Evolutionary conservation across 2,888 invertebrate species (phyloP).

Genomic region (Scaptomyza caliginosa): DNA sequence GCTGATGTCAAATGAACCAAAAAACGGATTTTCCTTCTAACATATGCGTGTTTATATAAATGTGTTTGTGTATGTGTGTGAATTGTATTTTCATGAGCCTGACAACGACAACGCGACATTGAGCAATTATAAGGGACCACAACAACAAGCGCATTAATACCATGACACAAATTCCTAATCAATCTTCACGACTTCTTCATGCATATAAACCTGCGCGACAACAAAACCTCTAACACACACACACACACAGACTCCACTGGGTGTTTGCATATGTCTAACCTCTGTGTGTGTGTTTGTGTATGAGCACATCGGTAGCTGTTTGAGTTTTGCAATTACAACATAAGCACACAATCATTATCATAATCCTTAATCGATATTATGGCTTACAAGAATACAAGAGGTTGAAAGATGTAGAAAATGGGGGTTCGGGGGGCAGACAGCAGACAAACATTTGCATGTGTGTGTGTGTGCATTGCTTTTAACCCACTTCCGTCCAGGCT

Average conservation of each 20-base stretch:
- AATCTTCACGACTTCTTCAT: constrained; percentile 75
- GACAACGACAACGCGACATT: constrained; percentile 60
- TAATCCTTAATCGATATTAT: constrained; percentile 83
- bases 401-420: neutral
- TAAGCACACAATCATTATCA: constrained; percentile 83
- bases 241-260: constrained; percentile 18
- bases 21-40: constrained; percentile 39
- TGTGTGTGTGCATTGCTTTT: constrained; percentile 47
- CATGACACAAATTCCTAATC: constrained; percentile 73
- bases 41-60: neutral
- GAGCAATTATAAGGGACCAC: constrained; percentile 60
- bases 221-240: constrained; percentile 38
- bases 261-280: constrained; percentile 29
- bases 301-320: constrained; percentile 51
- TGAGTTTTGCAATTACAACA: constrained; percentile 81
- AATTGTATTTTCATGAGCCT: constrained; percentile 43
- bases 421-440: constrained; percentile 12
- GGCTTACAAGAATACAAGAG: constrained; percentile 61
- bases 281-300: constrained; percentile 11
- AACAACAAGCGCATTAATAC: constrained; percentile 60
- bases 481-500: constrained; percentile 66
- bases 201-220: constrained; percentile 71
- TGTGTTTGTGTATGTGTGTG: constrained; percentile 8
- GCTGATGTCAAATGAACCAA: constrained; percentile 55
- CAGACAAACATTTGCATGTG: constrained; percentile 46